phyloP scores from a whole-genome alignment of 2,797 vertebrate genomes.

The Silurus lanzhouensis region DNA sequence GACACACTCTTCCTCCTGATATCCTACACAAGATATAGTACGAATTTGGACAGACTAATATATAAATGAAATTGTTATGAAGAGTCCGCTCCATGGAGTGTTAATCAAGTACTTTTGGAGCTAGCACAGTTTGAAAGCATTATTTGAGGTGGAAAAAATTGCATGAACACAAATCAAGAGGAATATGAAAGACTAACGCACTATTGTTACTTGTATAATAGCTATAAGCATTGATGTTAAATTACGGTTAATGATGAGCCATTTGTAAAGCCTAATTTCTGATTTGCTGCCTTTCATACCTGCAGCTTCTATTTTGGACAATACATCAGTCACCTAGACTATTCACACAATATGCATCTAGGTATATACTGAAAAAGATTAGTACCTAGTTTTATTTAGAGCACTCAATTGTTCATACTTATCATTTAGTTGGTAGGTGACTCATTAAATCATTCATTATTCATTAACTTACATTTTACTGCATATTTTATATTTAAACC shows the following conservation, averaged over 20 bases:
- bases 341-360: neutral
- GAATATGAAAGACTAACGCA: neutral
- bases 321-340: neutral
- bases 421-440: neutral
- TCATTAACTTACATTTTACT: neutral
- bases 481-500: neutral
- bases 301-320: conserved; percentile 6
- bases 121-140: neutral
- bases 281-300: neutral
- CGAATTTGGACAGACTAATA: neutral
- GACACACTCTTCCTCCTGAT: neutral
- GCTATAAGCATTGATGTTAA: neutral
- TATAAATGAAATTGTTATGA: neutral
- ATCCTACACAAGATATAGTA: neutral
- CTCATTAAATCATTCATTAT: neutral
- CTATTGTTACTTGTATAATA: neutral
- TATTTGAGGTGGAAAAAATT: neutral
- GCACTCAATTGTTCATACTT: neutral
- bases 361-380: neutral
- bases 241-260: neutral
- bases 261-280: neutral
- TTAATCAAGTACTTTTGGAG: neutral
- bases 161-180: too few relatives aligned
- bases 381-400: neutral
- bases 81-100: neutral